Evolutionary conservation across 2,888 invertebrate genomes (phyloP), one percentile per base, ranked within the genome.

Genomic region (Subacronicta megacephala): DNA sequence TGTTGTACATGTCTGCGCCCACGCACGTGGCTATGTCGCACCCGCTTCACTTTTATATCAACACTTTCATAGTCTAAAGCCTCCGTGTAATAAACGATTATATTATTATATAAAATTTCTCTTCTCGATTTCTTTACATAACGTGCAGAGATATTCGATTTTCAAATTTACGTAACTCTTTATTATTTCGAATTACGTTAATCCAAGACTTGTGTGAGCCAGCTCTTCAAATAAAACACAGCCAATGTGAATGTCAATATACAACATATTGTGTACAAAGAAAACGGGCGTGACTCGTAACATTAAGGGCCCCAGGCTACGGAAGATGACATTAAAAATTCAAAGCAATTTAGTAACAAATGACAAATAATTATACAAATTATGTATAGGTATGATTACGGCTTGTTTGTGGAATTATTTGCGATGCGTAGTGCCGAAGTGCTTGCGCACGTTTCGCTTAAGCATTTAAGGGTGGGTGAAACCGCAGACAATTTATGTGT

Each of bases 1-100:
- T 88, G 89, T 86, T 83, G 87, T 82, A 79, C 88, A 67, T 91
- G 92, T 92, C 64, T 73, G 72, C 87, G 84, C 92, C 92, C 85
- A 91, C 92, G 87, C 86, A 51, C 59, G 53, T 53, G 44, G 54
- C 61, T 47, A 17, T 56, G 72, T 72, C 76, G 68, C 73, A 77
- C 74, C 61, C 53, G 72, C 57, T 54, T 73, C 72, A 63, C 71
- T 77, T 79, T 75, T 76, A 62, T 62, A 62, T 59, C 41, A 43
- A 59, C 40, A 43, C 41, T 47, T 53, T 31, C 40, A 54, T 59
- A 44, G 44, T 35, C 49, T 59, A 43, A 64, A 58, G 33, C n/a
- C 15, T 49, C 37, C 45, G 41, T 50, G 20, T 20, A 58, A 58
- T 42, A 56, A 59, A 54, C 46, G 29, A 46, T 59, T 61, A 54